Percentiles rank a stretch among this genome's conserved stretches.
These are phyloP conservation scores for Acanthopagrus latus DNA, from an alignment of 2,797 vertebrate genomes.

Conservation along the genomic window DNA sequence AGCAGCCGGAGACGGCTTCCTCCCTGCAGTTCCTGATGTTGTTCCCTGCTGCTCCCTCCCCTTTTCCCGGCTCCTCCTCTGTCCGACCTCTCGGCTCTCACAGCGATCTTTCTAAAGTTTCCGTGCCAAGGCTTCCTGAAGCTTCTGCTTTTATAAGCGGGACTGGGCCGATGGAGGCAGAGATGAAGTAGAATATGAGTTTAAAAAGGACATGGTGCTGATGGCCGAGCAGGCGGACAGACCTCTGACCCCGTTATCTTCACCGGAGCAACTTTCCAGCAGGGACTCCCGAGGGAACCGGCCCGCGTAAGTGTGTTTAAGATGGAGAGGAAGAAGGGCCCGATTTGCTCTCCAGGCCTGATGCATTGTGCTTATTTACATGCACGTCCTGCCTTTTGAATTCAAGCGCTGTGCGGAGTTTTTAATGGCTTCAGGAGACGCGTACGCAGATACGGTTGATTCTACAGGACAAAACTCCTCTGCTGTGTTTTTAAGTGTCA, in stretches of 20 bases:
- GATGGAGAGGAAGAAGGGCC: slow-evolving; percentile 53
- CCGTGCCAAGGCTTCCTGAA: slow-evolving; percentile 45
- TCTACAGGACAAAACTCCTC: slow-evolving; percentile 3
- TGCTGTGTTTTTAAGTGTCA: neutral
- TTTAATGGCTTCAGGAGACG: neutral
- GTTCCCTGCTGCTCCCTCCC: slow-evolving; percentile 61
- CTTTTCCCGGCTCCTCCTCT: slow-evolving; percentile 75
- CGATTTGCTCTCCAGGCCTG: slow-evolving; percentile 8
- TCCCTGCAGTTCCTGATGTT: slow-evolving; percentile 33
- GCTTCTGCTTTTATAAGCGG: neutral
- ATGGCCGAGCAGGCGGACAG: slow-evolving; percentile 78
- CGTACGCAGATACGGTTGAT: slow-evolving; percentile 11
- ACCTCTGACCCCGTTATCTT: slow-evolving; percentile 62
- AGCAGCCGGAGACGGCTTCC: neutral
- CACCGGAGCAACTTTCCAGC: slow-evolving; percentile 64
- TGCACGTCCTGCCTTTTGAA: slow-evolving; percentile 7
- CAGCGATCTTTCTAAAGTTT: slow-evolving; percentile 66
- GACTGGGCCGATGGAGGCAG: slow-evolving; percentile 19
- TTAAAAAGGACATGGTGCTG: slow-evolving; percentile 54
- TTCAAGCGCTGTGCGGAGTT: slow-evolving; percentile 4
- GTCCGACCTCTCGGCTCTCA: slow-evolving; percentile 14
- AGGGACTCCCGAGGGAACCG: slow-evolving; percentile 71
- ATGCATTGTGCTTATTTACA: slow-evolving; percentile 22
- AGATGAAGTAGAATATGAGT: slow-evolving; percentile 21
- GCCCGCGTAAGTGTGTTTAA: slow-evolving; percentile 72